phyloP scores from a whole-genome alignment of 2,113 vertebrate species.

The Geococcyx californianus region DNA sequence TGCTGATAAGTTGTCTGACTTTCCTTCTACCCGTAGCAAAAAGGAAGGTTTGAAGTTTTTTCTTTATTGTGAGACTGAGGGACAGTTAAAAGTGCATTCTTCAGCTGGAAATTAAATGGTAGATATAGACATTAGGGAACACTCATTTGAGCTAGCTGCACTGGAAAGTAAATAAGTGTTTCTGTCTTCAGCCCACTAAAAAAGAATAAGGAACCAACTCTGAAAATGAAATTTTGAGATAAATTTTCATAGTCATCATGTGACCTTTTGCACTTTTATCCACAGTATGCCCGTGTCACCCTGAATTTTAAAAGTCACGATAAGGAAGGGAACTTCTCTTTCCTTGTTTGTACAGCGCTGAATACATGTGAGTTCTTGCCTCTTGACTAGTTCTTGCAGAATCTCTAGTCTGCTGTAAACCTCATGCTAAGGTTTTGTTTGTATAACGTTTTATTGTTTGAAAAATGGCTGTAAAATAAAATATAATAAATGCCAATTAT shows the following conservation, averaged over 20 bases:
- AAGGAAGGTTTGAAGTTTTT: neutral
- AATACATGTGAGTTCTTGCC: neutral
- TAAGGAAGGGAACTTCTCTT: neutral
- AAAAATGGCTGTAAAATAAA: neutral
- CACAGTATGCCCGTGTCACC: neutral
- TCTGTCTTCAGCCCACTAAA: neutral
- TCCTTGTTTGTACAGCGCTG: neutral
- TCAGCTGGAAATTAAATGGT: neutral
- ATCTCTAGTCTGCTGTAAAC: neutral
- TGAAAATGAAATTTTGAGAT: neutral
- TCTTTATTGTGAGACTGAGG: neutral
- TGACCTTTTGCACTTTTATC: neutral
- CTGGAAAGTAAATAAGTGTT: neutral
- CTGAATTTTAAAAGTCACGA: neutral
- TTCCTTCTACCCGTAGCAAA: neutral
- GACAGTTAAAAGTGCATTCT: neutral
- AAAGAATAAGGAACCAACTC: neutral
- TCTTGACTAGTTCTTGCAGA: neutral
- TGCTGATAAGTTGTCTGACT: neutral
- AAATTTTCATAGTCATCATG: neutral
- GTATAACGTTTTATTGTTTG: neutral
- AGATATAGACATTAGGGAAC: neutral
- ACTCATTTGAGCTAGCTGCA: neutral
- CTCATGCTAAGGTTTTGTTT: neutral
- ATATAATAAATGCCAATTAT: neutral